phyloP scores from a whole-genome alignment of 2,888 invertebrate species.

The Tetranychus truncatus region DNA sequence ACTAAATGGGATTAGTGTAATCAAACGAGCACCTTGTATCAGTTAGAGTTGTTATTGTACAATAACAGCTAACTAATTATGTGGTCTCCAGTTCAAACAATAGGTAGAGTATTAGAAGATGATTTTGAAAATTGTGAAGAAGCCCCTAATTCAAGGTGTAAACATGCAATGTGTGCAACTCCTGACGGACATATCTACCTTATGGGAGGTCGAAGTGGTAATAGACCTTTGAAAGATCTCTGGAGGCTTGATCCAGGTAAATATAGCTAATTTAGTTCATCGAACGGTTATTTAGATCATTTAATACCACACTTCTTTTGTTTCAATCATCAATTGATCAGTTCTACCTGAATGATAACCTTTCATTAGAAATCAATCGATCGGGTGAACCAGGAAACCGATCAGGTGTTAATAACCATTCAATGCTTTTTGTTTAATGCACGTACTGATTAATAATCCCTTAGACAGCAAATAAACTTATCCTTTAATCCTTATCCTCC shows the following conservation, averaged over 20 bases:
- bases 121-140: not conserved
- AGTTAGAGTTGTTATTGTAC: not conserved
- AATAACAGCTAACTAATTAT: not conserved
- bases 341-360: too few relatives aligned
- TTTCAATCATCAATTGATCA: too few relatives aligned
- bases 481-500: not conserved
- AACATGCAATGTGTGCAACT: slow-evolving; percentile 56
- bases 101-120: not conserved
- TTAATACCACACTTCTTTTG: too few relatives aligned
- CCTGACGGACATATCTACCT: slow-evolving; percentile 58
- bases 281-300: too few relatives aligned
- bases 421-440: too few relatives aligned
- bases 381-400: too few relatives aligned
- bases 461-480: not conserved
- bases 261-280: not conserved
- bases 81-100: slow-evolving; percentile 12
- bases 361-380: too few relatives aligned
- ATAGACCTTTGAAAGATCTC: slow-evolving; percentile 60
- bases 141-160: slow-evolving; percentile 50
- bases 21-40: not conserved
- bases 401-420: too few relatives aligned
- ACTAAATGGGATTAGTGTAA: too few relatives aligned
- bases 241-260: slow-evolving; percentile 60
- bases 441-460: too few relatives aligned
- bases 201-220: slow-evolving; percentile 62